Base-by-base conservation (phyloP, 2,888 invertebrate species). In the Sinodicranocentrus sp. region DNA sequence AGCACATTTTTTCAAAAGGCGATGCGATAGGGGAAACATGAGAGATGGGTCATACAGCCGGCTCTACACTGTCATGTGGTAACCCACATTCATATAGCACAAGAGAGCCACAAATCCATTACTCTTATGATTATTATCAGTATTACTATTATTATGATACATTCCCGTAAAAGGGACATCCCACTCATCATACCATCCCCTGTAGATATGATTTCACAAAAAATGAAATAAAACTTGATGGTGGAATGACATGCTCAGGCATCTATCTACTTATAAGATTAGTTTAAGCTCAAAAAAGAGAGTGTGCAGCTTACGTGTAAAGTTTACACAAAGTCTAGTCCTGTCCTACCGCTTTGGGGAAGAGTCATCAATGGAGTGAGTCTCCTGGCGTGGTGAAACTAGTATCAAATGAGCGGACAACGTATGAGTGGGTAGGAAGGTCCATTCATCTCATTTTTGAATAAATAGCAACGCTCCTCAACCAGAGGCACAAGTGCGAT, bases 51-150 rank as follows among this genome's bases (percentile, higher is more conserved):
- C n/a, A n/a, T n/a, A n/a, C n/a, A n/a, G n/a, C n/a, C n/a, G n/a
- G n/a, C n/a, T n/a, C n/a, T n/a, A n/a, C n/a, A n/a, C n/a, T n/a
- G n/a, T n/a, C n/a, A n/a, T n/a, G n/a, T n/a, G 33, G 5, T 33
- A 33, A 33, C 33, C 33, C 33, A 33, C 33, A 33, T 33, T 33
- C 65, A 76, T 76, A n/a, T 19, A 65, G 25, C 65, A 63, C 71
- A 2, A 25, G 68, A 71, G 79, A 72, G 52, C 28, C 79, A 71
- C 79, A 71, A 79, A 71, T 79, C 79, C 71, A 79, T 79, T 79
- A 71, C 33, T 17, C 13, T 63, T 70, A 78, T 44, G 28, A 72
- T 63, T 59, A 70, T 61, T 13, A 68, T 43, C 52, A 68, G 65
- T 57, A 39, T 6, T 52, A 39, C 54, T 44, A 77, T 67, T 67